Conservation (phyloP, 2,113 vertebrate species). For the Neolamprologus sp. region DNA sequence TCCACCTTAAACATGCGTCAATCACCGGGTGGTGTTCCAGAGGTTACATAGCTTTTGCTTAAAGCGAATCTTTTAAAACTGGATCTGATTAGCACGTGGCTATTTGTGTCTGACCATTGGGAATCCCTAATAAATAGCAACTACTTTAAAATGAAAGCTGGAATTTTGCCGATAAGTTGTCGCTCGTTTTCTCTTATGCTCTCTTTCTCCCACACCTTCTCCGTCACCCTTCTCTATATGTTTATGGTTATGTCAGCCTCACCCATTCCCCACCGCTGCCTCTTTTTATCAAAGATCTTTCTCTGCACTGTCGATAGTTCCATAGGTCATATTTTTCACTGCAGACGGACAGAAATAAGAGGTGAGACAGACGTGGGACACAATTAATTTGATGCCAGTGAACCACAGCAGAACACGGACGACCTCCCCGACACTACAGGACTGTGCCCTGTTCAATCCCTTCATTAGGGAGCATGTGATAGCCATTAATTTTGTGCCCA, state of each 20-base stretch:
- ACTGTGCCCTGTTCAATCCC: neutral
- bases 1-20: neutral
- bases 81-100: neutral
- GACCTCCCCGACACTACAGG: conserved; percentile 3
- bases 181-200: neutral
- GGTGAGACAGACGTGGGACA: conserved; percentile 1
- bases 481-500: conserved; percentile 13
- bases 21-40: neutral
- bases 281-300: neutral
- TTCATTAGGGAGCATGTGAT: conserved; percentile 45
- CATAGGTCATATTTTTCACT: neutral
- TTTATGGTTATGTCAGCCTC: neutral
- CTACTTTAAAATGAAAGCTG: neutral
- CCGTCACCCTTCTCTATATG: neutral
- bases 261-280: neutral
- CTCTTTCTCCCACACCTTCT: neutral
- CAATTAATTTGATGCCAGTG: conserved; percentile 18
- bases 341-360: neutral
- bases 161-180: neutral
- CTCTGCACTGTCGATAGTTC: neutral
- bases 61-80: neutral
- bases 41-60: neutral
- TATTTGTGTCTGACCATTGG: neutral
- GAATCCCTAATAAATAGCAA: neutral
- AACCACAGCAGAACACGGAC: neutral